Base-by-base conservation (phyloP, 2,888 invertebrate species). In the Rhabditoides inermis region DNA sequence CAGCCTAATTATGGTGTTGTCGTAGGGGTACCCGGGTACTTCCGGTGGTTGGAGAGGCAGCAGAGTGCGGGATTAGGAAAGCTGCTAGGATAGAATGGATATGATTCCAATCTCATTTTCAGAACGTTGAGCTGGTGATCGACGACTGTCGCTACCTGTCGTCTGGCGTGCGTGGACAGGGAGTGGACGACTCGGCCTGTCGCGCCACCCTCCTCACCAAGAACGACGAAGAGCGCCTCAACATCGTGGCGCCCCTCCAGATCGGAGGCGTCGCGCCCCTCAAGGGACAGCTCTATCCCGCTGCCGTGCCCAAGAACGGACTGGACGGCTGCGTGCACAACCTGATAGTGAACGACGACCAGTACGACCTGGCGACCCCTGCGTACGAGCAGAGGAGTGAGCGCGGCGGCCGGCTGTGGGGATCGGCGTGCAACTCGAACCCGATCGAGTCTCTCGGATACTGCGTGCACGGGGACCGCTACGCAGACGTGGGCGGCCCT, bases 251-350 rank as follows among this genome's bases (percentile, higher is more conserved):
- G 1, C 76, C 76, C 0, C 60, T 76, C 2, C 75, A 75, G 82
- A 84, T 98, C 54, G 98, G 98, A 51, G 92, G 92, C 7, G 55
- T 59, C 12, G 57, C 58, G 25, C 58, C 58, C 22, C 36, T 65
- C 7, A 51, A 55, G 26, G 61, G 61, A 12, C 59, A 60, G 47
- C 54, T 56, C 35, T 63, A 67, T 30, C 66, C 65, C 7, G 35
- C 53, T 4, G 48, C 49, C n/a, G 58, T 66, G 6, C 53, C 56
- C 12, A 30, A 51, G 25, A n/a, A n/a, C n/a, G 87, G 88, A 23
- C 94, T 95, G 77, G 88, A 89, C 76, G 98, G 98, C 12, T 98
- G 98, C 79, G 88, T 98, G 57, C 83, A 89, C 70, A 92, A 98
- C 78, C 81, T 98, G n/a, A n/a, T n/a, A 74, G 91, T 95, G 76